phyloP scores from a whole-genome alignment of 2,888 invertebrate species.

The Chymomyza fuscimana region DNA sequence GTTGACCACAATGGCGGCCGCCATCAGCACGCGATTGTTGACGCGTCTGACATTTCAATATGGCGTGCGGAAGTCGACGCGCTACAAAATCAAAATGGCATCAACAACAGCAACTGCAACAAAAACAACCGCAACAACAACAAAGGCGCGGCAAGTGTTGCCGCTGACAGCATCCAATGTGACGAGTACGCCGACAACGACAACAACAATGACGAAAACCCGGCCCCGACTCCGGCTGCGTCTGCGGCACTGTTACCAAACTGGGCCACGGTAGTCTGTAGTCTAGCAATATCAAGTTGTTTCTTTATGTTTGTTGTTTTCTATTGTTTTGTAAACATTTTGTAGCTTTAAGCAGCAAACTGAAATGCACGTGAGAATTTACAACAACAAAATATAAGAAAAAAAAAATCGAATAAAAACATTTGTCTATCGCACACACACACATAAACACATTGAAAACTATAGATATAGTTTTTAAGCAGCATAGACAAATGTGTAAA shows the following conservation, averaged over 20 bases:
- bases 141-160: background rate
- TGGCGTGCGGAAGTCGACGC: conserved; percentile 62
- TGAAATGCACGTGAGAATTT: conserved; percentile 74
- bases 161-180: conserved; percentile 7
- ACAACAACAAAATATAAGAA: conserved; percentile 41
- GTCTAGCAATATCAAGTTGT: background rate
- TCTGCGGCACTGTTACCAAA: background rate
- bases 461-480: background rate
- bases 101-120: conserved; percentile 3
- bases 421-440: conserved; percentile 2
- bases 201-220: background rate
- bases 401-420: background rate
- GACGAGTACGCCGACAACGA: background rate
- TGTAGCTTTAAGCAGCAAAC: conserved; percentile 68
- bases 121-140: background rate
- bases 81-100: conserved; percentile 54
- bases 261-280: background rate
- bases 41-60: conserved; percentile 66
- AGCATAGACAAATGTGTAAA: conserved; percentile 56
- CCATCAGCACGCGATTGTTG: conserved; percentile 45
- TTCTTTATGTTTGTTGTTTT: conserved; percentile 32
- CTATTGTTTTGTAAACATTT: conserved; percentile 45
- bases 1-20: conserved; percentile 57
- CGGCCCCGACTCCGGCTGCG: background rate
- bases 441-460: background rate